phyloP scores from a whole-genome alignment of 2,888 invertebrate genomes.

The Diadegma fenestrale region DNA sequence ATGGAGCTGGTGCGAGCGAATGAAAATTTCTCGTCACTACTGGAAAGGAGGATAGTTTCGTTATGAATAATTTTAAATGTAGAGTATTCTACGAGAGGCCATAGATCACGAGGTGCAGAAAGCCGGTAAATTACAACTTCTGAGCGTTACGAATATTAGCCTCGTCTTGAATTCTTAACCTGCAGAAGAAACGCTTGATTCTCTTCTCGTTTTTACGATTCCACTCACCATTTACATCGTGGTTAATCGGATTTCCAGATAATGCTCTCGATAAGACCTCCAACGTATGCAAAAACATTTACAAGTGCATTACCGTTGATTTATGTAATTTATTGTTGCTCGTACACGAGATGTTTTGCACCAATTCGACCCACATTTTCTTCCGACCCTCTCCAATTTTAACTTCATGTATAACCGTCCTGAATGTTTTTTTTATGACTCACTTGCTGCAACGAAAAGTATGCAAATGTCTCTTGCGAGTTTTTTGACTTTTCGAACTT shows the following conservation, averaged over 20 bases:
- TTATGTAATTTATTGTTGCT: not conserved
- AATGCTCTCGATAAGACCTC: slow-evolving; percentile 54
- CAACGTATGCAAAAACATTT: slow-evolving; percentile 6
- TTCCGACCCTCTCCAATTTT: not conserved
- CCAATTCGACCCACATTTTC: not conserved
- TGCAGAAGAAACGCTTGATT: slow-evolving; percentile 45
- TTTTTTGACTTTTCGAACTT: not conserved
- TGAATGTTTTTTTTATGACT: not conserved
- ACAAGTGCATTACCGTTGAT: not conserved
- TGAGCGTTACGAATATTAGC: slow-evolving; percentile 49
- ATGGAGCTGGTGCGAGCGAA: too few species aligned
- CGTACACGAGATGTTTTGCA: not conserved
- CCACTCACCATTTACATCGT: slow-evolving; percentile 40
- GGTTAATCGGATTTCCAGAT: slow-evolving; percentile 55
- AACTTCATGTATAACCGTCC: not conserved
- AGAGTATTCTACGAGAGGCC: slow-evolving; percentile 9
- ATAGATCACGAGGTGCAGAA: slow-evolving; percentile 48
- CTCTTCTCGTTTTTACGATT: slow-evolving; percentile 35
- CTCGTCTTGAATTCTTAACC: slow-evolving; percentile 44
- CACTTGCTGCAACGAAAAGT: not conserved
- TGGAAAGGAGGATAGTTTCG: not conserved
- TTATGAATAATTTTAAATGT: slow-evolving; percentile 24
- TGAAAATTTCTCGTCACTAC: not conserved
- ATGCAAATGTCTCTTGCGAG: not conserved
- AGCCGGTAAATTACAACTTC: slow-evolving; percentile 7